A percentile compares a stretch with the other conserved stretches of the same genome.
These are phyloP conservation scores for Cyprinodon brontotheroides DNA, from an alignment of 2,113 vertebrate genomes.

Conservation along the genomic window DNA sequence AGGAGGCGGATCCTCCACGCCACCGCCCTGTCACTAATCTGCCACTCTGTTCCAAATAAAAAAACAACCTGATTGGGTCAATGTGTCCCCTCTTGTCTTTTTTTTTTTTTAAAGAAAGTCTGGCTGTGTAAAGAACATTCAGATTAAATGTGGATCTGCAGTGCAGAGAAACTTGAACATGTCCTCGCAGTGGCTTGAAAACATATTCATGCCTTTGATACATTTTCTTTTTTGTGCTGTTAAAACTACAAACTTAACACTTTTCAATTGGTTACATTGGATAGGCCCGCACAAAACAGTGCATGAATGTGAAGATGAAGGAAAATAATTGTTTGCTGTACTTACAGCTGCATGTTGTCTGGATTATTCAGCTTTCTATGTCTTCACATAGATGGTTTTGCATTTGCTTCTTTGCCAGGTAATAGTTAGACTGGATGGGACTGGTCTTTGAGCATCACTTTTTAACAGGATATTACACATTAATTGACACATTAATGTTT, in stretches of 20 bases:
- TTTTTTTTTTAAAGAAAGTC: constrained; percentile 20
- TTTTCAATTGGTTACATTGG: not conserved
- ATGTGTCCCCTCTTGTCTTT: constrained; percentile 33
- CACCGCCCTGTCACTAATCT: constrained; percentile 85
- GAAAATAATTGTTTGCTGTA: not conserved
- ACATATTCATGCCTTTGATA: not conserved
- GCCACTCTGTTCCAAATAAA: constrained; percentile 87
- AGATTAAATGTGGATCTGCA: not conserved
- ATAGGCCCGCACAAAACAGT: not conserved
- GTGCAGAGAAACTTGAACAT: not conserved
- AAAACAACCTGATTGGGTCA: constrained; percentile 78
- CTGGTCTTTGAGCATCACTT: no score
- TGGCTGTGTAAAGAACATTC: not conserved
- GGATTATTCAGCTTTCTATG: not conserved
- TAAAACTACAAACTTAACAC: not conserved
- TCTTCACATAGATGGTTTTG: not conserved
- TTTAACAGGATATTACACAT: no score
- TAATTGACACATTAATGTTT: no score
- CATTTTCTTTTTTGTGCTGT: not conserved
- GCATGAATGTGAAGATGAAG: not conserved
- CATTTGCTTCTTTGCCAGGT: not conserved
- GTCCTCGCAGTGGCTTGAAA: not conserved
- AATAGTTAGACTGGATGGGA: not conserved
- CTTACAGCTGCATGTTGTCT: not conserved
- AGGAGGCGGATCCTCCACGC: constrained; percentile 75